Base-by-base conservation (phyloP, 1,140 invertebrate genomes). In the Drosophila pachea region DNA sequence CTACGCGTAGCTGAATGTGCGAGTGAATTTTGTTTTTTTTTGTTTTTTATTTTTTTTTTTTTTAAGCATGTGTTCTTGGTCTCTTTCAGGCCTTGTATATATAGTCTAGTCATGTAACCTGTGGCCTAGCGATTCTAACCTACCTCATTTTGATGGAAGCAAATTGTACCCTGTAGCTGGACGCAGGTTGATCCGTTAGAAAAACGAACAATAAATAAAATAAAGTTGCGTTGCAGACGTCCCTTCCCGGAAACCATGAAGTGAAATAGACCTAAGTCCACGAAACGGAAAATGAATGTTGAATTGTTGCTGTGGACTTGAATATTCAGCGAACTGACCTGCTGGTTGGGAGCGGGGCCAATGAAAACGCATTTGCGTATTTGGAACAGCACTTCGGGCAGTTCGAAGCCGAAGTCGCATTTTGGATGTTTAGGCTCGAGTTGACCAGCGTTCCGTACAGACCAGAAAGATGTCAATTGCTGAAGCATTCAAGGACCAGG, bases 401-500 rank as follows among this genome's bases (percentile, higher is more conserved):
- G 6, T 47, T 50, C 14, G 4, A 36, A 16, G 14, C 8, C 9
- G 22, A 4, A 16, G 16, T 11, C n/a, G 62, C 9, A 2, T 5
- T 2, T 16, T 5, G n/a, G 29, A 4, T 36, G n/a, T 4, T 52
- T 47, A 68, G 65, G 58, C 9, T 38, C 33, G 32, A 48, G 12
- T 74, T 72, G 77, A 35, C 67, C 52, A 36, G 56, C 74, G 43
- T 63, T 33, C 35, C 16, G 60, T 32, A 14, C 48, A 60, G 49
- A 62, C 56, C 52, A 48, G 58, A 33, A 22, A 22, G 22, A 88
- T 88, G 83, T 73, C 70, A 5, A 89, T 92, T 11, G 79, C 91
- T 40, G 72, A 92, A 64, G 93, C 92, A 74, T 94, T 91, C 66
- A 75, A 87, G 31, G 91, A 91, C n/a, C 91, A 92, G 70, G 91